Conservation (phyloP, 1,140 invertebrate species). For the Drosophila ohnishii region DNA sequence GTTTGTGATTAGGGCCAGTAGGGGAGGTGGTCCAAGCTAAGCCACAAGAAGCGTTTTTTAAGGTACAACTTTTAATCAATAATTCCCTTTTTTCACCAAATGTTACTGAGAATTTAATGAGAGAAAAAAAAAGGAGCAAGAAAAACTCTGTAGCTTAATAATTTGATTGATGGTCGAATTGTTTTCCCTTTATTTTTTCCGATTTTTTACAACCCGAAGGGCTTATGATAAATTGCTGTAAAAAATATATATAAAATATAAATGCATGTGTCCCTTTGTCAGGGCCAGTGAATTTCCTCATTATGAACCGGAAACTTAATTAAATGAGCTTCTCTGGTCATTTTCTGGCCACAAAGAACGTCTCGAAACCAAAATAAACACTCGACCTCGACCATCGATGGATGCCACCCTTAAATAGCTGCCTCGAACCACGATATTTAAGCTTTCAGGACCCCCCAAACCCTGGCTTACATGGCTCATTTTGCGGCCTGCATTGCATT, state of each 20-base stretch:
- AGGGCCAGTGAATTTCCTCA: conserved; percentile 30
- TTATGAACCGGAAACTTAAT: conserved; percentile 49
- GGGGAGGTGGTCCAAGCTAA: conserved; percentile 23
- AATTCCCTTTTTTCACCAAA: conserved; percentile 32
- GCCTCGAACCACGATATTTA: conserved; percentile 1
- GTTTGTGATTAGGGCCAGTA: background rate
- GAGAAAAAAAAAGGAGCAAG: conserved; percentile 2
- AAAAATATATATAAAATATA: background rate
- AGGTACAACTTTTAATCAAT: conserved; percentile 41
- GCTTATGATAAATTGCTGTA: conserved; percentile 38
- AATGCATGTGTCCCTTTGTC: conserved; percentile 4
- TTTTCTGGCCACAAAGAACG: conserved; percentile 54
- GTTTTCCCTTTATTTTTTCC: background rate
- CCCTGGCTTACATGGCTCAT: conserved; percentile 50
- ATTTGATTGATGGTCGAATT: conserved; percentile 49
- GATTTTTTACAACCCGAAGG: conserved; percentile 1
- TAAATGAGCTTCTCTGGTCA: conserved; percentile 57
- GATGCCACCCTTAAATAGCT: conserved; percentile 39
- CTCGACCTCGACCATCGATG: conserved; percentile 47
- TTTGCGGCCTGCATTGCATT: conserved; percentile 66
- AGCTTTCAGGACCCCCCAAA: conserved; percentile 3
- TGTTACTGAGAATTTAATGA: conserved; percentile 23
- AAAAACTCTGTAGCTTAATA: conserved; percentile 8
- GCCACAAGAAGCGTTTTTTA: background rate
- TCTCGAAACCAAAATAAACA: conserved; percentile 75